Evolutionary conservation across 53 echinoderm and acorn worm species (phyloP), one percentile per base, ranked within the genome.

Genomic region (Pentamera pediparva): DNA sequence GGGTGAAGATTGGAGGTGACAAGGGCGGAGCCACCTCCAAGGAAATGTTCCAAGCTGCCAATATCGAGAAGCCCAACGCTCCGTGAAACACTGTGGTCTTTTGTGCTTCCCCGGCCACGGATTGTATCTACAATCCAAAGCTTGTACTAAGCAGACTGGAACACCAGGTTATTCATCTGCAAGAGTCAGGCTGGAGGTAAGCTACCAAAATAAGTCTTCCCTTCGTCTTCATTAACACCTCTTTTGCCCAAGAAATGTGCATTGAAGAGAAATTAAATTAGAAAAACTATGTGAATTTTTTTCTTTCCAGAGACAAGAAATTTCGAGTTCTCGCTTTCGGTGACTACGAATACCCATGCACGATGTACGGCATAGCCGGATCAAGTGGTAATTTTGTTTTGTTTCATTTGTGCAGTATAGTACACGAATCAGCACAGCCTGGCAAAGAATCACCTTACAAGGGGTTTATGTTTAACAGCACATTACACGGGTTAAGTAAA

Each of bases 11-110:
- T 8, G 64, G 64, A 5, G 64, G 64, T 2, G 64, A 64, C 26
- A 39, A 64, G 34, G 64, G 64, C 1, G 64, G 64, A 19, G 64
- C 20, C 22, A 64, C 64, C n/a, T 64, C 39, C 40, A 64, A 64
- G 11, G 64, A 64, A 39, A 64, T 64, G 64, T 64, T 64, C 10
- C 64, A 64, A 22, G 24, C 39, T 21, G 64, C 64, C n/a, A 64
- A 64, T 32, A 25, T 64, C 24, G n/a, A 2, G 2, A 21, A 26
- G 21, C 64, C 64, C 18, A 63, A 64, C 39, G 40, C 64, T 12
- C 64, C 64, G 3, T 24, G 64, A 64, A 30, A 64, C 11, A 64
- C 64, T 3, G 39, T 64, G 3, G 64, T 64, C 2, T 9, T 64
- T 3, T 64, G 64, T 39, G 64, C 64, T 10, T 64, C 39, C 34